Conservation (phyloP, 2,113 vertebrate genomes). For the Tympanuchus pallidicinctus region DNA sequence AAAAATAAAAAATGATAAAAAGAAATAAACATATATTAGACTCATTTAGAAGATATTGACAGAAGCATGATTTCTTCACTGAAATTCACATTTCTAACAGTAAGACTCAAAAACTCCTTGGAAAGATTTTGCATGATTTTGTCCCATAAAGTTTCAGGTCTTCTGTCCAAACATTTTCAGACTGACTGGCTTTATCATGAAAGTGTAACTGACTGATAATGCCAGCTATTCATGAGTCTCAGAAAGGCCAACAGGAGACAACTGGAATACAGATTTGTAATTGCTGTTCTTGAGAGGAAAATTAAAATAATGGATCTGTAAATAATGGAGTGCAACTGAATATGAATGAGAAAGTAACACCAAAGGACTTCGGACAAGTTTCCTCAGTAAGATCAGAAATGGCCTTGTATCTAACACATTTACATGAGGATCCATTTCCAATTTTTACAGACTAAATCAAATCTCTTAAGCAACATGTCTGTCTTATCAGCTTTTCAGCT, state of each 20-base stretch:
- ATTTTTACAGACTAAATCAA: not conserved
- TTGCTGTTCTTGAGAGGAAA: constrained; percentile 39
- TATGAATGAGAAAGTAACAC: constrained; percentile 19
- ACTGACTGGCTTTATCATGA: not conserved
- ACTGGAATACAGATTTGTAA: constrained; percentile 7
- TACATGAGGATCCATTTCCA: not conserved
- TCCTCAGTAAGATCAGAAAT: not conserved
- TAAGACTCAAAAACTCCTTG: not conserved
- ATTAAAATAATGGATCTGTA: constrained; percentile 49
- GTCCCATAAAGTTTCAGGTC: not conserved
- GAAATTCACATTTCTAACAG: not conserved
- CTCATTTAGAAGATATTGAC: no score
- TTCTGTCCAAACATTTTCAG: not conserved
- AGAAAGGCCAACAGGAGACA: constrained; percentile 40
- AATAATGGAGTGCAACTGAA: constrained; percentile 17
- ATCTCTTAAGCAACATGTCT: not conserved
- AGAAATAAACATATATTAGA: no score
- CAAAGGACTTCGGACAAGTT: not conserved
- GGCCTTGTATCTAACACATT: not conserved
- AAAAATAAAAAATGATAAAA: no score
- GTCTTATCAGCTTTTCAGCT: not conserved
- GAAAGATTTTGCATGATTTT: not conserved
- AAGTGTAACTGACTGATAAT: constrained; percentile 31
- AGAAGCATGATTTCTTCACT: no score
- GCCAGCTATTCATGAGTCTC: constrained; percentile 10